Base-by-base conservation (phyloP, 2,113 vertebrate species). In the Nicator chloris region DNA sequence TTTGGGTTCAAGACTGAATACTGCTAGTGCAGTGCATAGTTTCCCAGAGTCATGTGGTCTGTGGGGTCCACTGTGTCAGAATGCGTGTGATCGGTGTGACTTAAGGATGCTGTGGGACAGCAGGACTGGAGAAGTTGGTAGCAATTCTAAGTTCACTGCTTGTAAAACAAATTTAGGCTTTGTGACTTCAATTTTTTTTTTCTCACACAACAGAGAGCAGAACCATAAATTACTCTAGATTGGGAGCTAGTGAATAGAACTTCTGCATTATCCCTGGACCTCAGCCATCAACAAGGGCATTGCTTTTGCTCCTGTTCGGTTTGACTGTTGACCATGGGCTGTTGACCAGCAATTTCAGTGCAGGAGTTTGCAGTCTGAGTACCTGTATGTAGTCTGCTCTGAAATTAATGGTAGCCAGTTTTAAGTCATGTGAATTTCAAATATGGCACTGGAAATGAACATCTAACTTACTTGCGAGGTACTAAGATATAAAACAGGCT, bases 231-330 rank as follows among this genome's bases (percentile, higher is more conserved):
- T 90, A 68, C 11, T 49, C 28, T 44, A 56, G 33, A 24, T 49
- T 44, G 44, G 35, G 57, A 57, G n/a, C 66, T 64, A 13, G 39
- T 76, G 44, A 27, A 13, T 39, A 71, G 56, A 16, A 39, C 7
- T 81, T 89, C 37, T 40, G 11, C 45, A 8, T 37, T 37, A 30
- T 72, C 18, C 3, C 28, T 87, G 54, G 54, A 49, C n/a, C 42
- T 71, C 23, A 78, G 65, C 44, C 4, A 22, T 49, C 75, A 71
- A 6, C 31, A 64, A 47, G 37, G 10, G 8, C n/a, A 68, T 57
- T 64, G 2, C 1, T 84, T n/a, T 61, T 61, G 12, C 0, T 51
- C 17, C 45, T 6, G 0, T 33, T 54, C 35, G 17, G 7, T 23
- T 64, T 56, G 49, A 8, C 53, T 50, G 14, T 51, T 83, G 40